phyloP scores from a whole-genome alignment of 2,113 vertebrate genomes.

The Monopterus albus region DNA sequence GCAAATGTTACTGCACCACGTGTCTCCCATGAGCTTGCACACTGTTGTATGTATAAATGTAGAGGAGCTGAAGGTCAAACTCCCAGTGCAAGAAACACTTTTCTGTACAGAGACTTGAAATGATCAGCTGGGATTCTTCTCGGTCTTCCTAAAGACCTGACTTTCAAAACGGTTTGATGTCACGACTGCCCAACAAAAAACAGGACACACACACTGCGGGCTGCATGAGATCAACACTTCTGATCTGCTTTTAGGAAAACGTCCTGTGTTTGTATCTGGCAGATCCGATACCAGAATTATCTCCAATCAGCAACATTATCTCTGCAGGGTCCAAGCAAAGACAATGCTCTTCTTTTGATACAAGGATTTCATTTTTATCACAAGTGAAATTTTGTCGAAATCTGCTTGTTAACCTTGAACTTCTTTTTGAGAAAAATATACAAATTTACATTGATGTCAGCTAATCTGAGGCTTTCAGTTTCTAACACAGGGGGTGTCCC shows the following conservation, averaged over 20 bases:
- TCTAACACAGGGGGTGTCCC: slow-evolving; percentile 41
- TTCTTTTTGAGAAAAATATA: slow-evolving; percentile 25
- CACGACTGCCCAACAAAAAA: slow-evolving; percentile 70
- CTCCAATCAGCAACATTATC: slow-evolving; percentile 40
- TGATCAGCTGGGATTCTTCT: slow-evolving; percentile 50
- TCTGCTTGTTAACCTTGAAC: slow-evolving; percentile 32
- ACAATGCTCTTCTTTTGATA: slow-evolving; percentile 48
- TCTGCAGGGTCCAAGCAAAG: slow-evolving; percentile 59
- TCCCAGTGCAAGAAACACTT: slow-evolving; percentile 22
- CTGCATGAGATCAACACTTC: slow-evolving; percentile 37
- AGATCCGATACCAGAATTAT: slow-evolving; percentile 34
- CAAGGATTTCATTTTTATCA: slow-evolving; percentile 47
- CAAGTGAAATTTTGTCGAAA: slow-evolving; percentile 11
- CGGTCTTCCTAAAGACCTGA: slow-evolving; percentile 64
- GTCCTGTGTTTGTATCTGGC: slow-evolving; percentile 32
- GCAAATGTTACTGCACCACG: slow-evolving; percentile 60
- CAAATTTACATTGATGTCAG: slow-evolving; percentile 69
- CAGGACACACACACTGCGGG: slow-evolving; percentile 5
- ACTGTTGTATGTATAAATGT: slow-evolving; percentile 44
- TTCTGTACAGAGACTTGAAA: slow-evolving; percentile 59
- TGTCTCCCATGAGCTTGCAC: slow-evolving; percentile 53
- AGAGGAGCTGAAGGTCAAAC: slow-evolving; percentile 8
- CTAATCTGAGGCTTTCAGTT: slow-evolving; percentile 61
- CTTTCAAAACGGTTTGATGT: slow-evolving; percentile 66
- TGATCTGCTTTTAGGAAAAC: slow-evolving; percentile 7